Base-by-base conservation (phyloP, 2,797 vertebrate species). In the Coilia nasus region DNA sequence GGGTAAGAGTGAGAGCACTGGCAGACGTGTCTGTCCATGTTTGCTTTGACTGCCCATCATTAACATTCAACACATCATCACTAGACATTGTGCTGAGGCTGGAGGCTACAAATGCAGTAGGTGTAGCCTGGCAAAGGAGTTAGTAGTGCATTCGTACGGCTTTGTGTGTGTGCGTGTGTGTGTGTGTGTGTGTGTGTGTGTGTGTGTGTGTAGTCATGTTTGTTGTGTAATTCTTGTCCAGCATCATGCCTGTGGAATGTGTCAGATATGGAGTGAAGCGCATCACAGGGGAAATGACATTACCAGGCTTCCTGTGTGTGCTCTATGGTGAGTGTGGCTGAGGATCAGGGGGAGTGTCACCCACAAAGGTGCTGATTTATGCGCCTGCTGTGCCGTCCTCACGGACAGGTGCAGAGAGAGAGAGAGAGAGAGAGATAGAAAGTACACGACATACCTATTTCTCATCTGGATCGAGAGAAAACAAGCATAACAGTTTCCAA, bases 1-100 rank as follows among this genome's bases (percentile, higher is more conserved):
- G 97, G 97, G 98, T 99, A 94, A 96, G 97, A 87, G 14, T 17
- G 6, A 64, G n/a, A 64, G 17, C 19, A 17, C 56, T 59, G 2
- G 6, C 17, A 59, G 57, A 59, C 57, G 5, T 59, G 57, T 12
- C 35, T 31, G 0, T 3, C 31, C 28, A 35, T 35, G 67, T 64
- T 3, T 64, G 62, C 28, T 71, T 71, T 35, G 25, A 17, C 64
- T 31, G 64, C 12, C 64, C 64, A 35, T 35, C 14, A 35, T 17
- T 31, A 71, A 71, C 64, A 71, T 25, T 41, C 64, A 71, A 71
- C 15, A 35, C 64, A 71, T 71, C 64, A 71, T 71, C 28, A 71
- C 25, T 25, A 71, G 23, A 71, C 28, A 71, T 35, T 71, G 64
- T 71, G 25, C 25, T 71, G 28, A 71, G 23, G 14, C 28, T 12